phyloP scores from a whole-genome alignment of 1,140 invertebrate species.

The Phenacoccus solenopsis region DNA sequence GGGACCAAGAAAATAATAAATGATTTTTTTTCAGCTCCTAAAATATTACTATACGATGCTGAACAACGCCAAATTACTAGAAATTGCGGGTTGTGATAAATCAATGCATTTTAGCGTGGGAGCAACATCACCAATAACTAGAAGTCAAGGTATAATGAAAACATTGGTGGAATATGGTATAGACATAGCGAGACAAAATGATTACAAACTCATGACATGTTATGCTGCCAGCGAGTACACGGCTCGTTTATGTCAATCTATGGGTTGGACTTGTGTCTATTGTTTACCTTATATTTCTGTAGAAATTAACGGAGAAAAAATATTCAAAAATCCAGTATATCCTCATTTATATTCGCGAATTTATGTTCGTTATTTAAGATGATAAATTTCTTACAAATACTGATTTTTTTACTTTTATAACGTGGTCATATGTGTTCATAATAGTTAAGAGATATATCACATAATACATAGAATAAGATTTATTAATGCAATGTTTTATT shows the following conservation, averaged over 20 bases:
- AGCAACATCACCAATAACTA: background rate
- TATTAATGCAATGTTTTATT: no score
- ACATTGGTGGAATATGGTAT: background rate
- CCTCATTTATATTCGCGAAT: background rate
- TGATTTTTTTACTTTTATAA: no score
- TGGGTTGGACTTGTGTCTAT: background rate
- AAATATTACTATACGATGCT: background rate
- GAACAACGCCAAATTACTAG: background rate
- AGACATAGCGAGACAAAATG: background rate
- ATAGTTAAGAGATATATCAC: no score
- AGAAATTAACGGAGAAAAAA: background rate
- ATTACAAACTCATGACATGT: background rate
- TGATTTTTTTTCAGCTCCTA: background rate
- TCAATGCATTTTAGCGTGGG: background rate
- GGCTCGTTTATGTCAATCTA: background rate
- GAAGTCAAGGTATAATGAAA: background rate
- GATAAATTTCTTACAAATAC: no score
- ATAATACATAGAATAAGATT: no score
- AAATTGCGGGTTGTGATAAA: background rate
- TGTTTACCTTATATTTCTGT: background rate
- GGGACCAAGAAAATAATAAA: no score
- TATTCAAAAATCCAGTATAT: background rate
- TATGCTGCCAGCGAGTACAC: background rate
- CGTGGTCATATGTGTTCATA: no score
- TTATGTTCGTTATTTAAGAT: background rate